Percentiles rank a stretch among this genome's conserved stretches.
Conservation (phyloP, 2,888 invertebrate species). For the Neoitamus cyanurus region DNA sequence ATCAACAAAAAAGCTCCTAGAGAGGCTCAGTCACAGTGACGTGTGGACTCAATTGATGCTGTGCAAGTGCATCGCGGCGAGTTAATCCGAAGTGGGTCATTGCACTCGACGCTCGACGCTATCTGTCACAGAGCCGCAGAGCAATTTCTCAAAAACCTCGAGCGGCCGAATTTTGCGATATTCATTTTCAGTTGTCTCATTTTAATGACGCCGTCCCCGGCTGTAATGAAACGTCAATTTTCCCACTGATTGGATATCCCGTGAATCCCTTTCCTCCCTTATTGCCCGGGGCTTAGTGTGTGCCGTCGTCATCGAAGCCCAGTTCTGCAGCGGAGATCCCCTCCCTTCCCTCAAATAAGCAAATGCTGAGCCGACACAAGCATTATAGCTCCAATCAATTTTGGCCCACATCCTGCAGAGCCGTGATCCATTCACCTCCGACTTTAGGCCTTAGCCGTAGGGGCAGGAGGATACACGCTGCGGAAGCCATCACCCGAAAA, state of each 20-base stretch:
- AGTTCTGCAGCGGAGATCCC: neutral
- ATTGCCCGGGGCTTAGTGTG: neutral
- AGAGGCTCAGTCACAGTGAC: neutral
- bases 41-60: neutral
- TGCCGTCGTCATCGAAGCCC: neutral
- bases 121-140: neutral
- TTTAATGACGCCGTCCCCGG: constrained; percentile 9
- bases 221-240: constrained; percentile 35
- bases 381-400: constrained; percentile 40
- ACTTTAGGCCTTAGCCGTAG: neutral
- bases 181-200: constrained; percentile 32
- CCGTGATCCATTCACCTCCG: constrained; percentile 38
- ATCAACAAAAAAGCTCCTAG: neutral
- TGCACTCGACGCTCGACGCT: neutral
- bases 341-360: neutral
- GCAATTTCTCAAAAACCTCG: neutral
- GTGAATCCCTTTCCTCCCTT: neutral
- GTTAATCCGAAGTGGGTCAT: neutral
- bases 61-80: neutral
- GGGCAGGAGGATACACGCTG: neutral
- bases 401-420: neutral
- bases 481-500: constrained; percentile 35
- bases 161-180: neutral
- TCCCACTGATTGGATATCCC: constrained; percentile 29
- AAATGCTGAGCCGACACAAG: constrained; percentile 38